Percentiles rank a stretch among this genome's conserved stretches.
Conservation (phyloP, 2,888 invertebrate species). For the Lomographa bimaculata region DNA sequence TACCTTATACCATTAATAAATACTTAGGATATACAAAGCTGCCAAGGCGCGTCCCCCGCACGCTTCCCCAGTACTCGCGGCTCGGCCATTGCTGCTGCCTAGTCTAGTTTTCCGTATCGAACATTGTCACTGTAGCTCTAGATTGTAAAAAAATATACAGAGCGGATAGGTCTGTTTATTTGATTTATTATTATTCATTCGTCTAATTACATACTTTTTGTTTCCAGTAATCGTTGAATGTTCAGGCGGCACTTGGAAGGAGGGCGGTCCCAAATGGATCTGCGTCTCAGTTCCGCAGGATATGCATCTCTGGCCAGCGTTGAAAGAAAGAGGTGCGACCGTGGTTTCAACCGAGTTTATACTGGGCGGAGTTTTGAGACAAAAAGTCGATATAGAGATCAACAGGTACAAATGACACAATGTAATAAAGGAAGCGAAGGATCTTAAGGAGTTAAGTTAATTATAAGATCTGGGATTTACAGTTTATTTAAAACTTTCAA, state of each 20-base stretch:
- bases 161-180: neutral
- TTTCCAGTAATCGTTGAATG: conserved; percentile 71
- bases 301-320: conserved; percentile 48
- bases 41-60: too few relatives aligned
- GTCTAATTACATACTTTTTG: conserved; percentile 1
- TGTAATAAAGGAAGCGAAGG: too few relatives aligned
- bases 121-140: too few relatives aligned
- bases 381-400: conserved; percentile 47
- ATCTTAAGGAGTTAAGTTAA: too few relatives aligned
- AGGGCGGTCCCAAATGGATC: conserved; percentile 55
- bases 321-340: conserved; percentile 52
- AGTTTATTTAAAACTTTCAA: too few relatives aligned
- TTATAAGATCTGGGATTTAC: too few relatives aligned
- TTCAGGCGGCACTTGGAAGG: conserved; percentile 67
- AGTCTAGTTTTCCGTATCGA: too few relatives aligned
- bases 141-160: too few relatives aligned
- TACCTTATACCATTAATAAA: too few relatives aligned
- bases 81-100: too few relatives aligned
- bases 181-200: neutral
- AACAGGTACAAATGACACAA: conserved; percentile 31
- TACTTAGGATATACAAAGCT: too few relatives aligned
- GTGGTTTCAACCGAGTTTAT: conserved; percentile 64
- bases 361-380: conserved; percentile 61
- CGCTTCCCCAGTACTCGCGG: too few relatives aligned
- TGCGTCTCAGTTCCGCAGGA: conserved; percentile 56